phyloP scores from a whole-genome alignment of 2,797 vertebrate genomes.

The Halcyon badia region DNA sequence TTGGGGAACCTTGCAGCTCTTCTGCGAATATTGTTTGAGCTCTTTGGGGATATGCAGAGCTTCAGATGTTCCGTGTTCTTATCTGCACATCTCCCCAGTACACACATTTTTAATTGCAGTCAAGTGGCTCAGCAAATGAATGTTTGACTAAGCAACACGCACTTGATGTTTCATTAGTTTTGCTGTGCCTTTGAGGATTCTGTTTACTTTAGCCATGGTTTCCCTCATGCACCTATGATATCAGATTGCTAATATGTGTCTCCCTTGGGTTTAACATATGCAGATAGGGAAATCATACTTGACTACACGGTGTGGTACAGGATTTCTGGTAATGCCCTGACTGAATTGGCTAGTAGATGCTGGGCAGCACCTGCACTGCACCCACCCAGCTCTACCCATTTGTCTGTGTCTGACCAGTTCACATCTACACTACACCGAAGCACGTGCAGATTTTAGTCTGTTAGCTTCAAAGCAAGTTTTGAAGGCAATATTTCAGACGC shows the following conservation, averaged over 20 bases:
- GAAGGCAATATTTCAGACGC: not conserved
- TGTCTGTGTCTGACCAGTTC: not conserved
- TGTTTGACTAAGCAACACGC: not conserved
- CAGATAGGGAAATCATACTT: not conserved
- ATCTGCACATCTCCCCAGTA: not conserved
- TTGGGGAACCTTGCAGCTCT: not conserved
- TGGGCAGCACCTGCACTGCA: not conserved
- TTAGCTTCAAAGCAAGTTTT: not conserved
- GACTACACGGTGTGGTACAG: not conserved
- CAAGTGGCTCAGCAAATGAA: not conserved
- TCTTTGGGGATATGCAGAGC: not conserved
- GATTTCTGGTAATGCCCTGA: not conserved
- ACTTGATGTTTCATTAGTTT: not conserved
- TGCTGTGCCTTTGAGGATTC: not conserved
- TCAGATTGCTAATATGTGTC: not conserved
- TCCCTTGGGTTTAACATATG: not conserved
- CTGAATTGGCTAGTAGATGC: not conserved
- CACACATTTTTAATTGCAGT: not conserved
- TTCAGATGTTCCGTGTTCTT: not conserved
- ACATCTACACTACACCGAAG: not conserved
- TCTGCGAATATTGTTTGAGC: not conserved
- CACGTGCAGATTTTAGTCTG: not conserved
- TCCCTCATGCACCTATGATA: not conserved
- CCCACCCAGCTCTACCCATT: not conserved
- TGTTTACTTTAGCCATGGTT: not conserved